Conservation (phyloP, 2,888 invertebrate genomes). For the Syrista parreyssii region DNA sequence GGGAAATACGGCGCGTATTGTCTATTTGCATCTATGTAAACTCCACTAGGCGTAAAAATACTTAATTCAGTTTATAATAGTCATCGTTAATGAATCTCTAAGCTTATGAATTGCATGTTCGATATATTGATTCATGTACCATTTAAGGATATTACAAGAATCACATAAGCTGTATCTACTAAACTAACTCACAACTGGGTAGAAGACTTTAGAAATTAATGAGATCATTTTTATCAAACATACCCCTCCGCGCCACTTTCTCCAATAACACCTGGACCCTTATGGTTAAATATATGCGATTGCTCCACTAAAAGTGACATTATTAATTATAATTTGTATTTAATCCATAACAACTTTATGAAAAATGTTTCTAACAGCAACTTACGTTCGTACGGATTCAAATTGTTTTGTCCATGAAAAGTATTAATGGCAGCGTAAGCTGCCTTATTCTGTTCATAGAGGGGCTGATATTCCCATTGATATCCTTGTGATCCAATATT, state of each 20-base stretch:
- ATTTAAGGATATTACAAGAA: not conserved
- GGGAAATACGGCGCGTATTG: slow-evolving; percentile 47
- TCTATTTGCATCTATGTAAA: slow-evolving; percentile 38
- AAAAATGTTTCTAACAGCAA: slow-evolving; percentile 3
- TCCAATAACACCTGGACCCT: slow-evolving; percentile 47
- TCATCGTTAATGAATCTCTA: slow-evolving; percentile 5
- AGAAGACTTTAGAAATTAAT: not conserved
- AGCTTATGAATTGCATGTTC: not conserved
- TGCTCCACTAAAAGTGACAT: slow-evolving; percentile 36
- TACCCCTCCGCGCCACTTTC: slow-evolving; percentile 46
- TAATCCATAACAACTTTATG: not conserved
- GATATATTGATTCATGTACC: not conserved
- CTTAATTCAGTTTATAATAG: not conserved
- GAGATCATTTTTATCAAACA: not conserved
- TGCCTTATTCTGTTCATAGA: slow-evolving; percentile 55
- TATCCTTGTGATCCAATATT: slow-evolving; percentile 48
- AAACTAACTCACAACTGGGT: not conserved
- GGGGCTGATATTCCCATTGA: slow-evolving; percentile 55
- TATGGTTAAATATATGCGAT: slow-evolving; percentile 55
- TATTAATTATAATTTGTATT: not conserved
- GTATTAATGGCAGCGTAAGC: slow-evolving; percentile 40
- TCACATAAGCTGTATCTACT: not conserved
- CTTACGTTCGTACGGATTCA: slow-evolving; percentile 53
- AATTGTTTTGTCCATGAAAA: slow-evolving; percentile 42
- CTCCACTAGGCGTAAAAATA: not conserved